A percentile compares a stretch with the other conserved stretches of the same genome.
These are phyloP conservation scores for Neocrepidodera transversa DNA, from an alignment of 2,888 invertebrate genomes.

Conservation along the genomic window DNA sequence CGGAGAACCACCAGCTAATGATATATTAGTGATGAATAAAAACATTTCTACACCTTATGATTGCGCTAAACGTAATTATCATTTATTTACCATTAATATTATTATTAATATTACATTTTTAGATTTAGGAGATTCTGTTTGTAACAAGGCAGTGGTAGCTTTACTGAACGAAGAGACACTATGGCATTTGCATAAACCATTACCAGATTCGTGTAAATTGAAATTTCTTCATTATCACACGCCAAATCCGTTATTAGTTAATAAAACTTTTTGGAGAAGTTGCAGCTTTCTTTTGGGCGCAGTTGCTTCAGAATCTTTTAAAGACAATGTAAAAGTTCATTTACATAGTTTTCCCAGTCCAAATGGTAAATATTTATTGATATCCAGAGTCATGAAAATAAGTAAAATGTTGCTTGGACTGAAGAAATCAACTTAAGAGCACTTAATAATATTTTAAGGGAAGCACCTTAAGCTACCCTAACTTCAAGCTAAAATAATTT, in stretches of 20 bases:
- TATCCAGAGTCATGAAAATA: no score
- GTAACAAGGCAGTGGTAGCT: constrained; percentile 78
- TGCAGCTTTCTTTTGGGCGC: constrained; percentile 91
- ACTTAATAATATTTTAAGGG: no score
- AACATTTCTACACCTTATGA: constrained; percentile 90
- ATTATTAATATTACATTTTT: constrained; percentile 45
- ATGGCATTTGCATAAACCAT: constrained; percentile 94
- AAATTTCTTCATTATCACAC: constrained; percentile 71
- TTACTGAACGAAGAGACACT: constrained; percentile 76
- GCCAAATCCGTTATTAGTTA: constrained; percentile 68
- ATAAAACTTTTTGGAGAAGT: constrained; percentile 90
- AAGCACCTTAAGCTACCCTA: no score
- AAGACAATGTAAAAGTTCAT: constrained; percentile 74
- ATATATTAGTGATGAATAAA: constrained; percentile 87
- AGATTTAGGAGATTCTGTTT: constrained; percentile 80
- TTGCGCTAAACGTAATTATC: constrained; percentile 82
- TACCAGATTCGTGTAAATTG: constrained; percentile 70
- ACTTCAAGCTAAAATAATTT: no score
- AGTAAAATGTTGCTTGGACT: no score
- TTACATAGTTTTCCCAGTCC: constrained; percentile 93
- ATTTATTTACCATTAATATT: neutral
- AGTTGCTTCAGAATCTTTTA: constrained; percentile 78
- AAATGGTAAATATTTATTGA: constrained; percentile 68
- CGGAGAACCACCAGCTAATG: constrained; percentile 75
- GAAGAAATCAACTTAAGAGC: no score